Evolutionary conservation across 23 tunicate genomes (phyloP), one percentile per base, ranked within the genome.

Genomic region (Clavelina lepadiformis): DNA sequence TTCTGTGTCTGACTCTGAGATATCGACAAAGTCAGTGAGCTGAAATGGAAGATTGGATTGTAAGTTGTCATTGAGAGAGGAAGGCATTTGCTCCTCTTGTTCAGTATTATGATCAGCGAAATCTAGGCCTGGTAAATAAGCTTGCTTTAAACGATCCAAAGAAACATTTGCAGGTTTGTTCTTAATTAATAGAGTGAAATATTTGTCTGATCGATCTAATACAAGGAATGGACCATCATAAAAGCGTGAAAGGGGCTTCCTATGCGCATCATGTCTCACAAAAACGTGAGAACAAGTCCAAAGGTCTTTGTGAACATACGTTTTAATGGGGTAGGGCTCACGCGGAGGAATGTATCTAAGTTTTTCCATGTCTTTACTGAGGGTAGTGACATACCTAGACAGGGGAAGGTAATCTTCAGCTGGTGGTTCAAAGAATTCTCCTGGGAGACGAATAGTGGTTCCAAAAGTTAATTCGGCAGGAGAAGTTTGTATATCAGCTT

Each of bases 131-230:
- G n/a, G n/a, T n/a, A 58, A 29, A 38, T 24, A n/a, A 18, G 79
- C 68, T 28, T 68, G 79, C 33, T 59, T 73, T 1, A 73, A 30
- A 18, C 79, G 57, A 28, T 59, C 79, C n/a, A 73, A 59, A 3
- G 51, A 71, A 26, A 71, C 76, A 21, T 8, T 55, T 33, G 56
- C 65, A 24, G 24, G 64, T 55, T 35, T 33, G 3, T 45, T 28
- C 13, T 59, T 60, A 18, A 73, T 29, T 13, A 59, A 34, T 15
- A 75, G 23, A 3, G 29, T 29, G 54, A 63, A 75, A 8, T 50
- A 36, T 54, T 75, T 64, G 8, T 51, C 64, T 6, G 61, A 33
- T 24, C 71, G 35, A 22, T 33, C 28, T 29, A 64, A 19, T 4
- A 75, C 64, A 4, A 34, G 24, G 32, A 3, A 75, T 28, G 81